Conservation (phyloP, 2,888 invertebrate genomes). For the Crioceris asparagi region DNA sequence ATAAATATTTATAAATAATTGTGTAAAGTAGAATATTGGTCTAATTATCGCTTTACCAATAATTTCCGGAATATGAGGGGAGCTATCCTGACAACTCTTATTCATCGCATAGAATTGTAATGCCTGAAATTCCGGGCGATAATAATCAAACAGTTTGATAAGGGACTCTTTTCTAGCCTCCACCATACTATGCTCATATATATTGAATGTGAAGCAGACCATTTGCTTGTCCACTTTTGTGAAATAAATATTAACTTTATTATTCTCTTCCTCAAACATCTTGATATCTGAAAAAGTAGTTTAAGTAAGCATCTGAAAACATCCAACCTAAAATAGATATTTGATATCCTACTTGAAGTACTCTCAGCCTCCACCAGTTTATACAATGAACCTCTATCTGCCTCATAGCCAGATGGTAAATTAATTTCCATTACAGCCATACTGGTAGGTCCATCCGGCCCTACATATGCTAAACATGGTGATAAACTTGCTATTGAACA, state of each 20-base stretch:
- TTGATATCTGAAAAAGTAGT: conserved; percentile 37
- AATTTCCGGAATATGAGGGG: conserved; percentile 14
- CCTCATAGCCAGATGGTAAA: conserved; percentile 53
- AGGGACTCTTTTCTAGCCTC: conserved; percentile 43
- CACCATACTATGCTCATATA: conserved; percentile 39
- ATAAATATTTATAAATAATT: background rate
- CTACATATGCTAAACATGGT: conserved; percentile 33
- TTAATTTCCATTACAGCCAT: conserved; percentile 52
- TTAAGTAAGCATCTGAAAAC: too few species aligned
- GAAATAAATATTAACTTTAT: conserved; percentile 43
- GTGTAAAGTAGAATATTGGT: too few species aligned
- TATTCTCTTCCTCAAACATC: conserved; percentile 42
- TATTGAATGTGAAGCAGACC: conserved; percentile 40
- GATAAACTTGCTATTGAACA: conserved; percentile 39
- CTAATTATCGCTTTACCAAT: conserved; percentile 7
- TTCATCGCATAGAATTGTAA: conserved; percentile 25
- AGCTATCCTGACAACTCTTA: conserved; percentile 14
- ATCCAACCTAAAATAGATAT: background rate
- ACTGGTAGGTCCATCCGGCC: conserved; percentile 43
- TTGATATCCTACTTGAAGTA: conserved; percentile 16
- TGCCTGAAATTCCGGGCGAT: conserved; percentile 42
- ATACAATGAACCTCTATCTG: conserved; percentile 48
- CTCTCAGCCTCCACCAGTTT: conserved; percentile 37
- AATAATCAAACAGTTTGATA: conserved; percentile 53
- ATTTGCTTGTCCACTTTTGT: conserved; percentile 40